Evolutionary conservation across 92 coral and sea anemone genomes (phyloP).

Genomic region (Anthopleura xanthogrammica): DNA sequence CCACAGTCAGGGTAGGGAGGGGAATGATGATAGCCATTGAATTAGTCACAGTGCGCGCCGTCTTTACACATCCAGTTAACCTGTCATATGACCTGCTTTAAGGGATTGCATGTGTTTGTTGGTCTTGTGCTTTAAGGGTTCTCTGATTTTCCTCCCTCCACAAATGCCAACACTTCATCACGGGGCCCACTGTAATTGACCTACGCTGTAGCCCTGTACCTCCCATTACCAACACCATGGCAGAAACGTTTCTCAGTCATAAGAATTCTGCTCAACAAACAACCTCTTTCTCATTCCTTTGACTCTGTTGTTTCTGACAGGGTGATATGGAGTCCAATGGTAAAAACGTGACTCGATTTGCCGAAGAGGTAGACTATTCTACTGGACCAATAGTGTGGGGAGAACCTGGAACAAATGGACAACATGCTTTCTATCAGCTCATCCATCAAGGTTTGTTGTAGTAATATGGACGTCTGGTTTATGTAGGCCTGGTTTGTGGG

Average conservation of each 20-base stretch:
- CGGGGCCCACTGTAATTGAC: no score
- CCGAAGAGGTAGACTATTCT: constrained; percentile 77
- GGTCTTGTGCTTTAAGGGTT: no score
- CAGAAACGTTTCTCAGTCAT: neutral
- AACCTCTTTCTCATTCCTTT: neutral
- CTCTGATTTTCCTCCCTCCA: no score
- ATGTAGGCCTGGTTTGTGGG: no score
- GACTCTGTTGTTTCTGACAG: constrained; percentile 17
- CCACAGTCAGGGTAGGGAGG: no score
- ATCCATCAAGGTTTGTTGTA: constrained; percentile 84
- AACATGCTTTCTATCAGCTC: constrained; percentile 95
- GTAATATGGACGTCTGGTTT: neutral
- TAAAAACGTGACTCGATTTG: constrained; percentile 71
- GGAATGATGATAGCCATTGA: no score
- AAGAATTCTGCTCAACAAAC: neutral
- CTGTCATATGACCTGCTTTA: no score
- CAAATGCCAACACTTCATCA: no score
- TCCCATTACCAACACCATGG: neutral
- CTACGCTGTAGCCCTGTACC: no score
- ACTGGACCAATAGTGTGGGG: constrained; percentile 99
- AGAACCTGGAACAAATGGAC: constrained; percentile 99
- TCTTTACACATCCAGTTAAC: no score
- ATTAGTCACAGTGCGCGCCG: no score
- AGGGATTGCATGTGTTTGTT: no score
- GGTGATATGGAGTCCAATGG: constrained; percentile 99